A percentile compares a stretch with the other conserved stretches of the same genome.
Conservation (phyloP, 2,113 vertebrate genomes). For the Muntiacus muntjak region DNA sequence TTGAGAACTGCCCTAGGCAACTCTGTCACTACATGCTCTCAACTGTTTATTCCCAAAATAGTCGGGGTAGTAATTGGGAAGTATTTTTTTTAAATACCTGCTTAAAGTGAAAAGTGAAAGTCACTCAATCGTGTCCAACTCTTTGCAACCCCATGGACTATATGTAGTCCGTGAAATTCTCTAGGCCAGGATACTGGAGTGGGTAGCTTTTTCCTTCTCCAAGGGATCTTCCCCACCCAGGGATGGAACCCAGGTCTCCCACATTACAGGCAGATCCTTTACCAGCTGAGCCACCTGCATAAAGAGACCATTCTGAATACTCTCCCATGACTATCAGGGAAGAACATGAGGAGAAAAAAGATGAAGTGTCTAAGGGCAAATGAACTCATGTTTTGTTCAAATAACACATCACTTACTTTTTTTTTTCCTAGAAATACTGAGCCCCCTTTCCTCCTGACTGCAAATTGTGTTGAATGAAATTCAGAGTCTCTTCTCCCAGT, state of each 20-base stretch:
- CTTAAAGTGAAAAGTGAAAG: not conserved
- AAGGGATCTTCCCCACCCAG: not conserved
- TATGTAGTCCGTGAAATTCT: not conserved
- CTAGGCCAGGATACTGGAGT: not conserved
- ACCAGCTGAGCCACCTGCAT: not conserved
- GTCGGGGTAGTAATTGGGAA: not conserved
- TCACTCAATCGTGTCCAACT: not conserved
- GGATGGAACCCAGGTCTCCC: not conserved
- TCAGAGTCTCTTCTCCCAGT: not conserved
- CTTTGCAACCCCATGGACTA: not conserved
- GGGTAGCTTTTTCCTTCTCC: not conserved
- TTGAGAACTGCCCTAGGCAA: not conserved
- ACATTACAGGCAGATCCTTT: not conserved
- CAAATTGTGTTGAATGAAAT: not conserved
- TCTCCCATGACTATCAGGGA: no score
- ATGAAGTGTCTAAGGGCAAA: not conserved
- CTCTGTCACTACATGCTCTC: no score
- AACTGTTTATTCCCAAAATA: not conserved
- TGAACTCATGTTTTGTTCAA: not conserved
- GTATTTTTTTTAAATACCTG: not conserved
- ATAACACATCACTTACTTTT: not conserved
- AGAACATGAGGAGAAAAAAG: not conserved
- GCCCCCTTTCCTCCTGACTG: not conserved
- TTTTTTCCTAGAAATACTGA: not conserved
- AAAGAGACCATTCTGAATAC: not conserved